These are phyloP conservation scores for Acyrthosiphon pisum DNA, from an alignment of 1,140 invertebrate species.

Conservation along the genomic window DNA sequence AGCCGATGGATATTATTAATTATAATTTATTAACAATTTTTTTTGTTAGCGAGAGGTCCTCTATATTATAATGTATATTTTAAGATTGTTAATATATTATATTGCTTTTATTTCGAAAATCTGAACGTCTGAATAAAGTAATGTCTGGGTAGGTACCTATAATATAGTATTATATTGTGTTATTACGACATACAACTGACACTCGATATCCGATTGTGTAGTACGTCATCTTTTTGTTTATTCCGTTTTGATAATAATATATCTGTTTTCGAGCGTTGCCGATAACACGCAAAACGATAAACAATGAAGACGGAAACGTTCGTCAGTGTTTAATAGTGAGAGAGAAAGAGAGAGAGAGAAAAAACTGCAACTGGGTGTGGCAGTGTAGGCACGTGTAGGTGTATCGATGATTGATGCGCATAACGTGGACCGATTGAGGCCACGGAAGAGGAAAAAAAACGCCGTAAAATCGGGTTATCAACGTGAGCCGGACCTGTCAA, in stretches of 20 bases:
- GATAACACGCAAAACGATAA: slow-evolving; percentile 1
- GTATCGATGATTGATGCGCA: slow-evolving; percentile 36
- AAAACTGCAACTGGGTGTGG: not conserved
- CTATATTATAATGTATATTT: not conserved
- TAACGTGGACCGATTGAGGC: not conserved
- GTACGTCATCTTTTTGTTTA: not conserved
- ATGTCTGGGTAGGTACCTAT: not conserved
- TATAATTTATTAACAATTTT: not conserved
- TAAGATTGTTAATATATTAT: not conserved
- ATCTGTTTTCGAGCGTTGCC: not conserved
- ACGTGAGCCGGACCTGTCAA: slow-evolving; percentile 43
- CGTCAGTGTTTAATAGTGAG: not conserved
- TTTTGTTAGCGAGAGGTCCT: not conserved
- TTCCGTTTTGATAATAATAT: not conserved
- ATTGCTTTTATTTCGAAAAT: not conserved
- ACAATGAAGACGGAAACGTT: slow-evolving; percentile 22
- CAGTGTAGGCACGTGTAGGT: not conserved
- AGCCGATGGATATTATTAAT: too few relatives aligned
- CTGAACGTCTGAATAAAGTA: not conserved
- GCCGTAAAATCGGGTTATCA: slow-evolving; percentile 22
- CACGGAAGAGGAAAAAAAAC: not conserved
- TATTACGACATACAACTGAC: not conserved
- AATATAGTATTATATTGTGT: not conserved
- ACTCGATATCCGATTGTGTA: not conserved
- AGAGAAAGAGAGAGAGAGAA: not conserved